Evolutionary conservation across 2,113 vertebrate species (phyloP).

Genomic region (Brachionichthys hirsutus): DNA sequence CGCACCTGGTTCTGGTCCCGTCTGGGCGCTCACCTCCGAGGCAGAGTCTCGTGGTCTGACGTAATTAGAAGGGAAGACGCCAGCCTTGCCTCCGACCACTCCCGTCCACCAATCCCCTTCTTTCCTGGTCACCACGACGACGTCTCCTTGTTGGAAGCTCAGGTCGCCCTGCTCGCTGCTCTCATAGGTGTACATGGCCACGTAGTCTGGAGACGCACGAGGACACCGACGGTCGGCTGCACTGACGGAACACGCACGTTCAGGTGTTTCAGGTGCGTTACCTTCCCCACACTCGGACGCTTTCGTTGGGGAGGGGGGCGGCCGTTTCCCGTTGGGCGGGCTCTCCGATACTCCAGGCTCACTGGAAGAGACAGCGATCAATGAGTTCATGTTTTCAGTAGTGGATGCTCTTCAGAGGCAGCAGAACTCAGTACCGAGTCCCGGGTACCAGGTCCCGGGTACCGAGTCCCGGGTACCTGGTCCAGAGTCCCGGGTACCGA

Average conservation of each 20-base stretch:
- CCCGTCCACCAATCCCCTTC: constrained; percentile 99
- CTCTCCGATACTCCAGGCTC: constrained; percentile 91
- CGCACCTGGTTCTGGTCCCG: neutral
- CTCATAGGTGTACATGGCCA: constrained; percentile 99
- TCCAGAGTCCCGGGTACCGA: no score
- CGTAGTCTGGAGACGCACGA: constrained; percentile 80
- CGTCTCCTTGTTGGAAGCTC: constrained; percentile 96
- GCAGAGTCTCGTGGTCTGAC: constrained; percentile 94
- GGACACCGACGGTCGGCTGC: fast-evolving
- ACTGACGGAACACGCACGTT: fast-evolving
- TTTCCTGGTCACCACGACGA: constrained; percentile 95
- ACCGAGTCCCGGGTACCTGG: no score
- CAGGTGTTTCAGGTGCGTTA: constrained; percentile 44
- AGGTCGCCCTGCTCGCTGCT: constrained; percentile 98
- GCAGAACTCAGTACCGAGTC: no score
- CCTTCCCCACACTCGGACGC: constrained; percentile 86
- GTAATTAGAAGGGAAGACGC: constrained; percentile 98
- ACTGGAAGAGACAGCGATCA: constrained; percentile 53
- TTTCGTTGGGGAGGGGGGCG: constrained; percentile 88
- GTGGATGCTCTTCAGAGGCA: no score
- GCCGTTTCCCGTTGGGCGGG: constrained; percentile 89
- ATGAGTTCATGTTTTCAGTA: no score
- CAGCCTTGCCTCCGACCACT: constrained; percentile 87
- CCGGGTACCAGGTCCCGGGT: no score
- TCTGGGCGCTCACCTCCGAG: constrained; percentile 81